These are phyloP conservation scores for Drosophila lowei DNA, from an alignment of 1,140 invertebrate genomes.

Conservation along the genomic window DNA sequence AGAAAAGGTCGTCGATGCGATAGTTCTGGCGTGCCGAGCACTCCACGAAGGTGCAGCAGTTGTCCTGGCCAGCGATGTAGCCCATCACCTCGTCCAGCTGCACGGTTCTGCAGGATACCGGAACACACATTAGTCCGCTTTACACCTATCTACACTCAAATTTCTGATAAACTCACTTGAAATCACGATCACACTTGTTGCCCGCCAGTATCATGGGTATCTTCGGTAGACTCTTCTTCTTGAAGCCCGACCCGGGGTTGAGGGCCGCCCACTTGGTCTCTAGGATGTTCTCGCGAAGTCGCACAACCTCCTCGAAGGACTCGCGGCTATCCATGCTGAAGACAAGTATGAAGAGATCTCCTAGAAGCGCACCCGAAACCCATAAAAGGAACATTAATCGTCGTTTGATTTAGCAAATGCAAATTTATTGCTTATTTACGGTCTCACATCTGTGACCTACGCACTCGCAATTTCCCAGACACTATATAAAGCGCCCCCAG, in stretches of 20 bases:
- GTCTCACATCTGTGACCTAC: slow-evolving; percentile 34
- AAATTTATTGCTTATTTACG: slow-evolving; percentile 77
- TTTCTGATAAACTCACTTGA: slow-evolving; percentile 84
- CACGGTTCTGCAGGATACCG: slow-evolving; percentile 85
- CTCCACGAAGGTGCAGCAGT: slow-evolving; percentile 90
- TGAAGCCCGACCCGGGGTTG: slow-evolving; percentile 85
- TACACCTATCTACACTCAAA: background rate
- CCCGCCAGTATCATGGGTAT: slow-evolving; percentile 93
- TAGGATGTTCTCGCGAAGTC: slow-evolving; percentile 91
- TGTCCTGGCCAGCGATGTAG: slow-evolving; percentile 88
- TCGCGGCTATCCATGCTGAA: slow-evolving; percentile 93
- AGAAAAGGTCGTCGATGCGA: slow-evolving; percentile 91
- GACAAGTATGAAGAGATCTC: slow-evolving; percentile 92
- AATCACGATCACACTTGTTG: slow-evolving; percentile 91
- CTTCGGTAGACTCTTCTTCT: slow-evolving; percentile 86
- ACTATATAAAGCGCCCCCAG: slow-evolving; percentile 46
- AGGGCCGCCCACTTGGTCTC: slow-evolving; percentile 90
- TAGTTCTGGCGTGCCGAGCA: slow-evolving; percentile 91
- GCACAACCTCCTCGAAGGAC: slow-evolving; percentile 92
- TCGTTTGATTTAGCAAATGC: slow-evolving; percentile 68
- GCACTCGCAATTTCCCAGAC: slow-evolving; percentile 44
- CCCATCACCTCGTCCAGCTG: slow-evolving; percentile 88
- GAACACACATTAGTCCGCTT: too few species aligned
- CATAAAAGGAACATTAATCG: slow-evolving; percentile 57
- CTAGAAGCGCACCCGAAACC: slow-evolving; percentile 83